phyloP scores from a whole-genome alignment of 2,113 vertebrate genomes.

The Solenodon paradoxus region DNA sequence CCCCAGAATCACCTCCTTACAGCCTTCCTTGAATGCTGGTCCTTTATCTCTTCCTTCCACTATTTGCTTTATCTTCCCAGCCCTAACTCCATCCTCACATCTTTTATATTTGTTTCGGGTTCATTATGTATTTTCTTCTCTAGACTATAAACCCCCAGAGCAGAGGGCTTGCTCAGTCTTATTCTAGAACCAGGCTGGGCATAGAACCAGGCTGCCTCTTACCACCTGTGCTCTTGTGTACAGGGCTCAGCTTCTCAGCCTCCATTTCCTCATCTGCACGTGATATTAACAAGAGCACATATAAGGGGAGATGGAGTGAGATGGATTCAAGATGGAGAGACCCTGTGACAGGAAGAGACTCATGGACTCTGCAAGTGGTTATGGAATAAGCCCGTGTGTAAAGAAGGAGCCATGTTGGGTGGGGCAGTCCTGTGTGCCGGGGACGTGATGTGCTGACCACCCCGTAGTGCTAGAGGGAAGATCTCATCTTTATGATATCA shows the following conservation, averaged over 20 bases:
- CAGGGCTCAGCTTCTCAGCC: neutral
- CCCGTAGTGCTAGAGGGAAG: too few species aligned
- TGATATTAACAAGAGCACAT: neutral
- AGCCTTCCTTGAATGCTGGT: neutral
- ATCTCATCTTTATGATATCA: too few species aligned
- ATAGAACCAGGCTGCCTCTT: neutral
- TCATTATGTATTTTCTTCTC: neutral
- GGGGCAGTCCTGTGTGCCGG: neutral
- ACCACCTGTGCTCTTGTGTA: neutral
- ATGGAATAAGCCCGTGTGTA: accelerated
- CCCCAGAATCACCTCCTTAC: neutral
- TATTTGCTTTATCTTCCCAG: neutral
- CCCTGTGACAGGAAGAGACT: neutral
- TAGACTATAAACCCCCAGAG: neutral
- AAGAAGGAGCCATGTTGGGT: accelerated
- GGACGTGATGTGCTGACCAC: accelerated
- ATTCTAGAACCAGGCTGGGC: too few species aligned
- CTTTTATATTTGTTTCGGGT: neutral
- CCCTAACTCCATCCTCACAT: neutral
- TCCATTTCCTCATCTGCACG: neutral
- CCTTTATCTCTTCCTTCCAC: neutral
- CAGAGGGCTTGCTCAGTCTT: neutral
- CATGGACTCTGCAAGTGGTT: neutral
- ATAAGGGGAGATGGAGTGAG: neutral
- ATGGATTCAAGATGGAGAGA: neutral